These are phyloP conservation scores for Poecilia picta DNA, from an alignment of 2,797 vertebrate species.

Conservation along the genomic window DNA sequence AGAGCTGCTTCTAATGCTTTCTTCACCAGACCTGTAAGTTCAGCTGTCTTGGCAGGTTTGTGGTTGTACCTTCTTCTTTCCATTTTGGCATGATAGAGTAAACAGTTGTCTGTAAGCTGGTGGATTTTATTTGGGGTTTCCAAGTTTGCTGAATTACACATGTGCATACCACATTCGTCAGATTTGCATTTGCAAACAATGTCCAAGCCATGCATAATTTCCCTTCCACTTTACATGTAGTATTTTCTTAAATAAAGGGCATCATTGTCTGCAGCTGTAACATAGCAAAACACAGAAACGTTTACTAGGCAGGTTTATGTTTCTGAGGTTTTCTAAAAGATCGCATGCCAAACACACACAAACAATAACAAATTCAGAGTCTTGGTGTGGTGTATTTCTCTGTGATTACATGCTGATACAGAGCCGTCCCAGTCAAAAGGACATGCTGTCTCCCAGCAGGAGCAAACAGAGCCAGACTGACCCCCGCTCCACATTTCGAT, in stretches of 20 bases:
- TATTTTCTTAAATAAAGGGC: neutral
- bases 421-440: conserved; percentile 50
- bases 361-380: conserved; percentile 4
- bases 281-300: neutral
- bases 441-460: conserved; percentile 42
- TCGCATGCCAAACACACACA: conserved; percentile 11
- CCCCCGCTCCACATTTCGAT: conserved; percentile 54
- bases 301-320: neutral
- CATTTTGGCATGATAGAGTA: neutral
- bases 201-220: neutral
- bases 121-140: neutral
- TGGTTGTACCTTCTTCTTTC: neutral
- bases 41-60: neutral
- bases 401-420: conserved; percentile 42
- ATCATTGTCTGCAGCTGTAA: neutral
- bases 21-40: neutral
- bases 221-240: neutral
- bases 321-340: neutral
- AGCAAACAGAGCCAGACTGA: conserved; percentile 45
- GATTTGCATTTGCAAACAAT: neutral
- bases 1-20: neutral
- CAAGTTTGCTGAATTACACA: neutral
- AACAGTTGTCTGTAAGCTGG: neutral
- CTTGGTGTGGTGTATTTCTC: conserved; percentile 18
- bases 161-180: neutral